Conservation (phyloP, 2,888 invertebrate genomes). For the Cloeon dipterum region DNA sequence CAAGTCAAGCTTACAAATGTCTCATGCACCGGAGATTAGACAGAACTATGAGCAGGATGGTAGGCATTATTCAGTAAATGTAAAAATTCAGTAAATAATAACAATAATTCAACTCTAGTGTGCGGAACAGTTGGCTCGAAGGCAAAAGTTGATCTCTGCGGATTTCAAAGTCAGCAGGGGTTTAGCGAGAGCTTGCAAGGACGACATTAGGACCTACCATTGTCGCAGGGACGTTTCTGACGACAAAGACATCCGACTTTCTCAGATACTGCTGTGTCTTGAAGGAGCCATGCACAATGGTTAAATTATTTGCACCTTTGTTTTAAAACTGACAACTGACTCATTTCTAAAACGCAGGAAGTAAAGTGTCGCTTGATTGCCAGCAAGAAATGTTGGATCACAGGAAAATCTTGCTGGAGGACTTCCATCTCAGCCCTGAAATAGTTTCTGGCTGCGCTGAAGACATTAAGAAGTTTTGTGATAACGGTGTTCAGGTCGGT, state of each 20-base stretch:
- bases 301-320: constrained; percentile 11
- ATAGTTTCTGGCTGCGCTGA: constrained; percentile 66
- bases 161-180: constrained; percentile 82
- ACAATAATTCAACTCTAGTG: constrained; percentile 25
- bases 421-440: constrained; percentile 83
- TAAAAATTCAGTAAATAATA: constrained; percentile 1
- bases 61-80: constrained; percentile 10
- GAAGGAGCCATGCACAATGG: constrained; percentile 55
- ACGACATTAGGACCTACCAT: constrained; percentile 65
- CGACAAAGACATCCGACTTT: constrained; percentile 61
- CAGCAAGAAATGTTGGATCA: constrained; percentile 77
- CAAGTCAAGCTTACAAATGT: constrained; percentile 72
- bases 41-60: constrained; percentile 27
- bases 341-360: constrained; percentile 10
- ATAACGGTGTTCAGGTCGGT: constrained; percentile 41
- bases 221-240: constrained; percentile 65
- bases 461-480: constrained; percentile 59
- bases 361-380: constrained; percentile 54
- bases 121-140: constrained; percentile 54
- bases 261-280: constrained; percentile 79
- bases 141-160: constrained; percentile 70
- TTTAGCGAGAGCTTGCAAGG: constrained; percentile 65
- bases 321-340: not conserved
- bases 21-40: constrained; percentile 62
- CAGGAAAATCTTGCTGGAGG: constrained; percentile 74